Base-by-base conservation (phyloP, 2,888 invertebrate genomes). In the Xanthostigma xanthostigma region DNA sequence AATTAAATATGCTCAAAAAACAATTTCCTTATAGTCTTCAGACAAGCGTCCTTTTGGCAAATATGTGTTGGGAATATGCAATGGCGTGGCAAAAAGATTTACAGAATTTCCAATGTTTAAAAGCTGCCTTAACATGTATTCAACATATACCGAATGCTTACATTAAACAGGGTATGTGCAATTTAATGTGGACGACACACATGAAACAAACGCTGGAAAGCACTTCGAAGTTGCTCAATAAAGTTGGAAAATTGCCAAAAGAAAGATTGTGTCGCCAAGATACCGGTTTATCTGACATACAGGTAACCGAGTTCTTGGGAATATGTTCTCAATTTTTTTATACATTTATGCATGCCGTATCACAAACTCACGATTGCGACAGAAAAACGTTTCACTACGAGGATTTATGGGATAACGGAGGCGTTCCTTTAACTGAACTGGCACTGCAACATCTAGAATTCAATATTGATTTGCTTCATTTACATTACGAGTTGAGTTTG, bases 1-100 rank as follows among this genome's bases (percentile, higher is more conserved):
- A 79, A 61, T 60, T 84, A 3, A 73, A 75, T 33, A 64, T 83
- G 27, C 64, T 89, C 49, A 78, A 79, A 44, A 73, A 75, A 41
- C 85, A 89, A 60, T 94, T 94, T 63, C 94, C 94, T 0, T 80
- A 87, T 55, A 93, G 92, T 63, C 72, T 92, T 47, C 78, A 83
- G 49, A 76, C 84, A 1, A 83, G 86, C 58, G 79, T 84, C 38
- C 69, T 95, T 39, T 70, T 93, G 44, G 79, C 86, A 11, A 90
- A 93, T 62, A 82, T 93, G 75, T 80, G 84, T 54, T 94, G 94
- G 94, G 93, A 94, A 64, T 91, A 87, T 62, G 81, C 88, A 47
- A 76, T 86, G 54, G 76, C 78, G 46, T 95, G 94, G 93, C 85
- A 87, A 60, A 87, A 84, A 63, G 78, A 84, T 55, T 73, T 81